Evolutionary conservation across 2,797 vertebrate genomes (phyloP).

Genomic region (Saguinus oedipus): DNA sequence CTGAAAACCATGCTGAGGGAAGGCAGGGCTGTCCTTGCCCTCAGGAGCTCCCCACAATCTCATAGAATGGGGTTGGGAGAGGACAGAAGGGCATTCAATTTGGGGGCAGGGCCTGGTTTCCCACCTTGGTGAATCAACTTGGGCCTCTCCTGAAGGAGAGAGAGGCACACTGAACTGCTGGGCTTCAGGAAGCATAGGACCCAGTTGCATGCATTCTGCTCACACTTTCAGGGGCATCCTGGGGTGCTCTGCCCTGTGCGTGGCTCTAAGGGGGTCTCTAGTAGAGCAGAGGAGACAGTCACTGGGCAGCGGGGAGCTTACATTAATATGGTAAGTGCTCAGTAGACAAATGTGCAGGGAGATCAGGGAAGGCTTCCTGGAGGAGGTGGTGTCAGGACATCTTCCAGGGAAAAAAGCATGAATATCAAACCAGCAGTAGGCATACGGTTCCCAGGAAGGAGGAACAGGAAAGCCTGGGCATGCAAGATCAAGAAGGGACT

Average conservation of each 20-base stretch:
- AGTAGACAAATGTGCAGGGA: not conserved
- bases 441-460: not conserved
- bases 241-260: not conserved
- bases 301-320: not conserved
- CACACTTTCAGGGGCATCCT: not conserved
- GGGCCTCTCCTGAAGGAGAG: not conserved
- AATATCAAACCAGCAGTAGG: not conserved
- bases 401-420: not conserved
- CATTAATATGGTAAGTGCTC: not conserved
- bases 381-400: not conserved
- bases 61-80: not conserved
- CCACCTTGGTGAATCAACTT: not conserved
- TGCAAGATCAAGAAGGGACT: not conserved
- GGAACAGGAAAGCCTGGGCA: not conserved
- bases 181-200: not conserved
- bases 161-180: not conserved
- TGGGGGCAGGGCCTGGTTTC: not conserved
- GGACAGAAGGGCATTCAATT: not conserved
- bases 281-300: not conserved
- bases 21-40: not conserved
- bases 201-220: not conserved
- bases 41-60: not conserved
- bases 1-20: not conserved
- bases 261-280: not conserved
- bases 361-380: constrained; percentile 16